A percentile compares a stretch with the other conserved stretches of the same genome.
Conservation (phyloP, 1,140 invertebrate genomes). For the Lycorma delicatula region DNA sequence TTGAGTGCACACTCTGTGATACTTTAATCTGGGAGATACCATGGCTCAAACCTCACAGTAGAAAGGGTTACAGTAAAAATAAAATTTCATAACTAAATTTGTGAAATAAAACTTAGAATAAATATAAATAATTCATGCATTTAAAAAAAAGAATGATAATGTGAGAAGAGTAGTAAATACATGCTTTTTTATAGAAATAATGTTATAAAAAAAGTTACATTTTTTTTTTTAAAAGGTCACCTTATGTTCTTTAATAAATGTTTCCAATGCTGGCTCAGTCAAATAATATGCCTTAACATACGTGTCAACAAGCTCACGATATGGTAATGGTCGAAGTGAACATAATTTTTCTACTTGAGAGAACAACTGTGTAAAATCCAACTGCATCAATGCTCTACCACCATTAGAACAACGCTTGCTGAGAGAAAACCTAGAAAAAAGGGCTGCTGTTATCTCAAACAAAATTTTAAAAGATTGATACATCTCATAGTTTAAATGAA, state of each 20-base stretch:
- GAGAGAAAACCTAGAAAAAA: conserved; percentile 66
- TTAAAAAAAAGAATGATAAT: conserved; percentile 6
- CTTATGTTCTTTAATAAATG: conserved; percentile 77
- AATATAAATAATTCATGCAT: neutral
- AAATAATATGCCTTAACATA: conserved; percentile 97
- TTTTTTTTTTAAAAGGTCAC: conserved; percentile 38
- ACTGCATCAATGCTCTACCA: conserved; percentile 91
- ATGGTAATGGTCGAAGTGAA: conserved; percentile 71
- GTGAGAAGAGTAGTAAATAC: neutral
- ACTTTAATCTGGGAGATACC: no score
- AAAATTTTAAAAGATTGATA: no score
- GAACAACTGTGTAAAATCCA: conserved; percentile 93
- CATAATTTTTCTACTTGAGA: conserved; percentile 84
- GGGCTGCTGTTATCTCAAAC: no score
- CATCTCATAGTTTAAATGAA: no score
- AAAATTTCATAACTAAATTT: conserved; percentile 2
- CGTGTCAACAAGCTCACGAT: conserved; percentile 81
- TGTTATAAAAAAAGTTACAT: neutral
- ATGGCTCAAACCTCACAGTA: no score
- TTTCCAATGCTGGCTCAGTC: conserved; percentile 76
- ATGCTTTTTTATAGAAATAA: neutral
- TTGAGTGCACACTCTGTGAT: no score
- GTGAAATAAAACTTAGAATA: neutral
- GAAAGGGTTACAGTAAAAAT: no score
- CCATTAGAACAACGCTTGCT: conserved; percentile 93